Evolutionary conservation across 2,888 invertebrate genomes (phyloP), one percentile per base, ranked within the genome.

Genomic region (Drosophila picticornis): DNA sequence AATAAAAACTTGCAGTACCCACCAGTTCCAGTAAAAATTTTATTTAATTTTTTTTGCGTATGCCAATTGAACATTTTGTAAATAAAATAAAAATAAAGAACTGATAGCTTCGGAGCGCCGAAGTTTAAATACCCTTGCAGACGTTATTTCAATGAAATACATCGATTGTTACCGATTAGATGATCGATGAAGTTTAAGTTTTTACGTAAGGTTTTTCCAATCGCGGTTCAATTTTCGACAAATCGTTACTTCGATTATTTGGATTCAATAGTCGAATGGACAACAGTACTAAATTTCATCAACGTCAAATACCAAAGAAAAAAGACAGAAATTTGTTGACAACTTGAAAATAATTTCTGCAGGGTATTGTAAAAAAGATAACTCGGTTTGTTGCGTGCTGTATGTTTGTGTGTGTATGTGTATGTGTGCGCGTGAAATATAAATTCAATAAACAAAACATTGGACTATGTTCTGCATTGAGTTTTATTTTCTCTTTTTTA

Each of bases 1-100:
- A 75, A 75, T 77, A 80, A 61, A 61, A 77, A 75, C 83, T 82
- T 83, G 83, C 80, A 71, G 56, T 83, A 83, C 83, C 83, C 80
- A 81, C 83, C 80, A 66, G 71, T 67, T 80, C 68, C 72, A 71
- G 66, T 60, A 34, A 66, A 61, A 51, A 50, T 65, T 29, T 53
- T 5, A 11, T 9, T 29, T 53, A 7, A 11, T 9, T 55, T 32
- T 55, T 52, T 64, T 50, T 68, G 31, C 32, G 16, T 64, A 4
- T 61, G 60, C 55, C 71, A 70, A 77, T 58, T 57, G 3, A 19
- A 34, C 34, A 55, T 53, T 59, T 38, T 31, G 11, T 27, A 34
- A 62, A 67, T 38, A 40, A 52, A 43, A 55, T 50, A 34, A 59
- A 32, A n/a, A 50, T 48, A 36, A 40, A 65, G n/a, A 64, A 62